A percentile compares a stretch with the other conserved stretches of the same genome.
phyloP scores from a whole-genome alignment of 2,797 vertebrate species.

The Alfaro cultratus region DNA sequence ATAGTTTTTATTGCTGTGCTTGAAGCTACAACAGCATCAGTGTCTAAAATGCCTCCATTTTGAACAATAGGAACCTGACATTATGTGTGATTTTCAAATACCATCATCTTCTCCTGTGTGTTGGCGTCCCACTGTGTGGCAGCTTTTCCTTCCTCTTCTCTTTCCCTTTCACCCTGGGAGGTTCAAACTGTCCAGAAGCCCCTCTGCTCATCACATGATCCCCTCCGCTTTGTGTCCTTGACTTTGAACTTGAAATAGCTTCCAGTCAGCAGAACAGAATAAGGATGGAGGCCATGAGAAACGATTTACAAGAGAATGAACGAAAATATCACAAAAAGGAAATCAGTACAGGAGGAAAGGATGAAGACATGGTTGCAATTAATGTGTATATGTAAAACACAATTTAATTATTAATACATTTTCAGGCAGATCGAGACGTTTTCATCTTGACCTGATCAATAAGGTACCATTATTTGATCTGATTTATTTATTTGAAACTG shows the following conservation, averaged over 20 bases:
- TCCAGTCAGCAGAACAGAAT: conserved; percentile 12
- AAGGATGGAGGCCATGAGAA: background rate
- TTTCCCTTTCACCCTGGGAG: conserved; percentile 29
- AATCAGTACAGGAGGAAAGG: background rate
- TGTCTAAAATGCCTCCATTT: conserved; percentile 1
- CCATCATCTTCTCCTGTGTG: conserved; percentile 6
- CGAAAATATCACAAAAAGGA: background rate
- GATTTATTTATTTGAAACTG: too few species aligned
- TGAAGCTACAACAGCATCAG: conserved; percentile 1
- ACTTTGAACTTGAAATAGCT: conserved; percentile 35
- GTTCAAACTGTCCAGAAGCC: conserved; percentile 19
- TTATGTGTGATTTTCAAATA: conserved; percentile 14
- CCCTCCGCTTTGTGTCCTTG: conserved; percentile 39
- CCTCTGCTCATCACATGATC: conserved; percentile 13
- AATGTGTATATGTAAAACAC: background rate
- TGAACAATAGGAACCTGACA: conserved; percentile 3
- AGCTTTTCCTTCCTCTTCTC: conserved; percentile 15
- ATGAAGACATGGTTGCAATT: background rate
- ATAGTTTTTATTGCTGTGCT: background rate
- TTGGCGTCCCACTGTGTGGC: background rate
- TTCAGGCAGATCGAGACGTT: background rate
- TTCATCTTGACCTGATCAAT: background rate
- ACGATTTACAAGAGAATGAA: background rate
- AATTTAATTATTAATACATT: background rate
- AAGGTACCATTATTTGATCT: background rate